Base-by-base conservation (phyloP, 2,888 invertebrate species). In the Carabus problematicus region DNA sequence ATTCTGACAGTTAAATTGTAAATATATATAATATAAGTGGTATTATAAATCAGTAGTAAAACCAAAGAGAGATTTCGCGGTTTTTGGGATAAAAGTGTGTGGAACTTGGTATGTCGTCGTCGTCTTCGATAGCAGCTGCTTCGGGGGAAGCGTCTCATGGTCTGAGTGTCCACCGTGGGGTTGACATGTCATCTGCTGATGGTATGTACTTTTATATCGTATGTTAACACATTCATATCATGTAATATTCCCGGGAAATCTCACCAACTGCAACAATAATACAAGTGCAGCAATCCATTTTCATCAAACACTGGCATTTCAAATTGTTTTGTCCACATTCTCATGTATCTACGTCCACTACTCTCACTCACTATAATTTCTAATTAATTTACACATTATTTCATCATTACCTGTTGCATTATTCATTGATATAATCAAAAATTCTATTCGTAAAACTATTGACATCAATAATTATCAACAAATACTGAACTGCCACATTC, bases 1-100 rank as follows among this genome's bases (percentile, higher is more conserved):
- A 62, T 62, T 69, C 62, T 69, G 69, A 69, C 62, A 62, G 62
- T 69, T 68, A 61, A 52, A 61, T 54, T 69, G 69, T 69, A 69
- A 67, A 62, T 69, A 69, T 62, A 69, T 69, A 62, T 56, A 62
- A 69, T 19, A 45, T 69, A 69, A 56, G 61, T 60, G 49, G 54
- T 68, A 56, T 45, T 56, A 56, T 62, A 69, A 61, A 62, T 69
- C 62, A 40, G 54, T 45, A 61, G 62, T 58, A 49, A 29, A 62
- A 69, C 69, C 69, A 69, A 69, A 69, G 69, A 69, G 60, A 14
- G 61, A 19, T 43, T 68, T 54, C 68, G 68, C 60, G 68, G 54
- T 40, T 40, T 12, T 47, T n/a, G 41, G 40, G 56, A 39, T 29
- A 12, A 19, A n/a, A 14, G 52, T 41, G 63, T n/a, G 64, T 63